Evolutionary conservation across 2,797 vertebrate species (phyloP).

Genomic region (Siniperca scherzeri): DNA sequence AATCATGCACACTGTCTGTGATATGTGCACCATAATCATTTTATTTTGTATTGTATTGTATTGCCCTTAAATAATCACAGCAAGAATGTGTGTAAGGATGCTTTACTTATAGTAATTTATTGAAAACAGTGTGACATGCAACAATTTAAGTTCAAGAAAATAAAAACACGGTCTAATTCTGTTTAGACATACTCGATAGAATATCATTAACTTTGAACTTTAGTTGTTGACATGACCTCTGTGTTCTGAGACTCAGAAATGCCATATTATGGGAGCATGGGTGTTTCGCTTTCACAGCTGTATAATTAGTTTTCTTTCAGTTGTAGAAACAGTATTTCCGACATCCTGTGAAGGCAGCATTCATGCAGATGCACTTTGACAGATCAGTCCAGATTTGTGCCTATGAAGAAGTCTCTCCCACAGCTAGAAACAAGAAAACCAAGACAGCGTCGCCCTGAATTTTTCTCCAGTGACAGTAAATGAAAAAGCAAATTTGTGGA

Average conservation of each 20-base stretch:
- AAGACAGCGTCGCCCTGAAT: conserved; percentile 17
- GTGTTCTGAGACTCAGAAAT: not conserved
- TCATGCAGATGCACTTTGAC: conserved; percentile 32
- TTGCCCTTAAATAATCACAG: not conserved
- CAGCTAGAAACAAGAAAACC: conserved; percentile 39
- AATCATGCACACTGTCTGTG: not conserved
- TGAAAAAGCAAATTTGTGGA: conserved; percentile 54
- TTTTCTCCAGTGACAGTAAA: conserved; percentile 39
- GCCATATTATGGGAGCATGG: not conserved
- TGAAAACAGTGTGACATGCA: not conserved
- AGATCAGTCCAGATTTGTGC: conserved; percentile 48
- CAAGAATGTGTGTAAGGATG: not conserved
- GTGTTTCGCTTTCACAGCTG: not conserved
- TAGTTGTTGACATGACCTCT: not conserved
- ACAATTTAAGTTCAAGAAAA: not conserved
- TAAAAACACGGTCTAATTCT: not conserved
- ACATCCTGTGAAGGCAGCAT: conserved; percentile 31
- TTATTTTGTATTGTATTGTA: not conserved
- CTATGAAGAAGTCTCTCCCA: conserved; percentile 36
- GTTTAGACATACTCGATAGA: not conserved
- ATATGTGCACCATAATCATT: not conserved
- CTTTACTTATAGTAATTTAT: not conserved
- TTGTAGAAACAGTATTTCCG: not conserved
- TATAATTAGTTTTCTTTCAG: not conserved
- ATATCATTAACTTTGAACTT: not conserved